Evolutionary conservation across 1,140 invertebrate species (phyloP), one percentile per base, ranked within the genome.

Genomic region (Drosophila parvula): DNA sequence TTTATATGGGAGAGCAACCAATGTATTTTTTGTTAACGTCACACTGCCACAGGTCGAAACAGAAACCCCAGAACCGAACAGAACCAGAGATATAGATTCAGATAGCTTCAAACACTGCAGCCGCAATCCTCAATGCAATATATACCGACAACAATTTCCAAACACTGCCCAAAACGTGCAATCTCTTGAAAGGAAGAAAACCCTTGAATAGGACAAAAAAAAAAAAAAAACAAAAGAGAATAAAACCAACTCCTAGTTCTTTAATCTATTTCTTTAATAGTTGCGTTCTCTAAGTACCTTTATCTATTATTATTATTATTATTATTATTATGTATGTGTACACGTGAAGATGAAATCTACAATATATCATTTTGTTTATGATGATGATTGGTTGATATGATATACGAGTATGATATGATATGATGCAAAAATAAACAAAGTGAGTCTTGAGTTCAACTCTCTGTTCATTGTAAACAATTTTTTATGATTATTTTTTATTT

Each of bases 271-370:
- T 86, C 60, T 79, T 79, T 79, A 79, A 58, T 86, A 86, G 68
- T 88, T 88, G 79, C 77, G 83, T 89, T 89, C 84, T 89, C 84
- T 88, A 89, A 88, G 83, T 88, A 89, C 84, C 84, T 88, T 88
- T 88, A 83, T 82, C 82, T 74, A 81, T 79, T 79, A 78, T 78
- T 69, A 78, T 63, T 74, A 43, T 43, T 70, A 48, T 32, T 32
- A 74, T 76, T 74, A 75, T 77, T 67, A 79, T 78, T 67, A 53
- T 57, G 51, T 68, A 81, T 71, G 74, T 78, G 63, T 81, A 81
- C 79, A 81, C 79, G 71, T 83, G 64, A 67, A 76, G 53, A 74
- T 69, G 64, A 79, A 75, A 60, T 77, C 56, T 69, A 74, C 56
- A 67, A 74, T 60, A 73, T 71, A 73, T 79, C 45, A 63, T 73